Percentiles rank a stretch among this genome's conserved stretches.
These are phyloP conservation scores for Acanthopleura granulata DNA, from an alignment of 2,888 invertebrate genomes.

Conservation along the genomic window DNA sequence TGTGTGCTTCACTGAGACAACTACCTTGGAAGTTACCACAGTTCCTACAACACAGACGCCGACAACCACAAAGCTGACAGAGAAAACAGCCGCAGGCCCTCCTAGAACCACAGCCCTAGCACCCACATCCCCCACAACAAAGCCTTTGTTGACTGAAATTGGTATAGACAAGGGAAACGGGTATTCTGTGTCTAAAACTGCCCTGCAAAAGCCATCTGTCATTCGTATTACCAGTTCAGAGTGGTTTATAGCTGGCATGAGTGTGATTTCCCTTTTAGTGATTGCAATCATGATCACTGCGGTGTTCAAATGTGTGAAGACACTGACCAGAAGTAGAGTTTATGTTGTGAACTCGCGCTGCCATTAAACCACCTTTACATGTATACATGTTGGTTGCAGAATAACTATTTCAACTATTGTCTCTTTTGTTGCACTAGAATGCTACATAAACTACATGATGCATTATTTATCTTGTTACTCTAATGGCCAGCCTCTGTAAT, in stretches of 20 bases:
- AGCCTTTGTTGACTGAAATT: no score
- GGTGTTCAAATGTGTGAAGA: neutral
- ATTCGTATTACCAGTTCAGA: neutral
- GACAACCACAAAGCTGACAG: neutral
- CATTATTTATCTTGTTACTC: no score
- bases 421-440: no score
- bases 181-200: no score
- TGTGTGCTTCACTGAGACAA: neutral
- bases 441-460: no score
- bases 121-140: no score
- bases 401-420: no score
- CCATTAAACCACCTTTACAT: no score
- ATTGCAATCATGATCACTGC: neutral
- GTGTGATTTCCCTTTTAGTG: neutral
- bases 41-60: no score
- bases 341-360: neutral
- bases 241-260: neutral
- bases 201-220: neutral
- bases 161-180: no score
- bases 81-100: neutral
- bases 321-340: neutral
- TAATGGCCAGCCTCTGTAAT: no score
- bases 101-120: neutral
- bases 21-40: neutral
- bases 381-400: no score